phyloP scores from a whole-genome alignment of 2,797 vertebrate species.

The Catharus ustulatus region DNA sequence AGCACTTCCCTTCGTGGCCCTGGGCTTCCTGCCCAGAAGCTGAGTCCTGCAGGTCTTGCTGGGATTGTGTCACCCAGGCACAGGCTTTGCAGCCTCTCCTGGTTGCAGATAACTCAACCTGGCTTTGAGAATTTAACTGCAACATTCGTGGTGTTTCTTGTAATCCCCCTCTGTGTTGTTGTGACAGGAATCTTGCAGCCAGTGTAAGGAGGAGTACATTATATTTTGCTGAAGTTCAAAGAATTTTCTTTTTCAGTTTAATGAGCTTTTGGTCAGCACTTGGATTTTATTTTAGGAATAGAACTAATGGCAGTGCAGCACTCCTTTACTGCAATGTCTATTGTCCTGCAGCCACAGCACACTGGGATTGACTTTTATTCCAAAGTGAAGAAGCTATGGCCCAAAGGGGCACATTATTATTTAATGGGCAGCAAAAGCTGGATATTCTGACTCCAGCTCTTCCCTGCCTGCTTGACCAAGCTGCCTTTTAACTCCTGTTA shows the following conservation, averaged over 20 bases:
- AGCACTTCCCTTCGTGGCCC: not conserved
- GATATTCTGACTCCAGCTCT: not conserved
- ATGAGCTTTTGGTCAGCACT: not conserved
- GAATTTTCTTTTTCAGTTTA: not conserved
- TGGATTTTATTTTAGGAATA: not conserved
- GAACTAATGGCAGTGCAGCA: not conserved
- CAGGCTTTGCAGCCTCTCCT: not conserved
- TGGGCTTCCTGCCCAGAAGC: not conserved
- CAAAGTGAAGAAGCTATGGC: not conserved
- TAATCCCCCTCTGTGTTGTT: accelerated
- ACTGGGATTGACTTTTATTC: not conserved
- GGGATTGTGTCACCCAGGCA: not conserved
- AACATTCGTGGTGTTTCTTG: not conserved
- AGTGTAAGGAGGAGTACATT: accelerated
- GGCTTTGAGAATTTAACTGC: not conserved
- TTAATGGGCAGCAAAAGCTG: not conserved
- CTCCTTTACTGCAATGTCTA: not conserved
- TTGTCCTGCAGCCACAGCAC: not conserved
- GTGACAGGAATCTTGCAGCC: not conserved
- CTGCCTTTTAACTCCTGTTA: not conserved
- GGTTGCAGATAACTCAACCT: not conserved
- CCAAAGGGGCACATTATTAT: not conserved
- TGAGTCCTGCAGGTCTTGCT: not conserved
- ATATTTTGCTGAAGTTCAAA: not conserved
- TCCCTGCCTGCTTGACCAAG: not conserved